Base-by-base conservation (phyloP, 2,113 vertebrate genomes). In the Scalopus aquaticus region DNA sequence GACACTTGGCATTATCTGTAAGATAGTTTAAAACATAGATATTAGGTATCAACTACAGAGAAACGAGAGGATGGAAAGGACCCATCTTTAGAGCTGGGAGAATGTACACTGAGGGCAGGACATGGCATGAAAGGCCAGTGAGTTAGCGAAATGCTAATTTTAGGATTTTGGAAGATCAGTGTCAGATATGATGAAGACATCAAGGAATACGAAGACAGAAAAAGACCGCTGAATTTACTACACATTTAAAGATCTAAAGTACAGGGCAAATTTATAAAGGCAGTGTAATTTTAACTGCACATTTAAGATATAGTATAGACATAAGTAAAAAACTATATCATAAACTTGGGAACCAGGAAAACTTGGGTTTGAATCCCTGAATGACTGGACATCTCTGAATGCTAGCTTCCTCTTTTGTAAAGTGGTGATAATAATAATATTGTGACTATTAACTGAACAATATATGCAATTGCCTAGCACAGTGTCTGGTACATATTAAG, bases 331-430 rank as follows among this genome's bases (percentile, higher is more conserved):
- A 32, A 19, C 8, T 78, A 1, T 0, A 2, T 2, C 17, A 46
- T 30, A 28, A 54, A 37, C 79, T 79, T 78, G 17, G 20, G 69
- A 81, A 35, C 3, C 74, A 85, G 62, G 17, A 87, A 72, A 60
- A 26, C 24, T 69, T 37, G 70, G 28, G 30, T 67, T 22, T 65
- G 65, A 70, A 60, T 46, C 42, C 9, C 1, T 24, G 39, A 49
- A 67, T 37, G 42, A 78, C 28, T 67, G 3, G 3, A 24, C 51
- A 26, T 64, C 26, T 94, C 64, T 51, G 56, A 77, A 79, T 64
- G n/a, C 80, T 24, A 67, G 80, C 42, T 44, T 35, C 60, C 16
- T 72, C 37, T 73, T 92, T 64, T 76, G 26, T 67, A 65, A 85
- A 44, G 35, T 24, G 17, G 16, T 37, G 37, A 64, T 37, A 37